phyloP scores from a whole-genome alignment of 2,888 invertebrate species.

The Pollenia griseotomentosa region DNA sequence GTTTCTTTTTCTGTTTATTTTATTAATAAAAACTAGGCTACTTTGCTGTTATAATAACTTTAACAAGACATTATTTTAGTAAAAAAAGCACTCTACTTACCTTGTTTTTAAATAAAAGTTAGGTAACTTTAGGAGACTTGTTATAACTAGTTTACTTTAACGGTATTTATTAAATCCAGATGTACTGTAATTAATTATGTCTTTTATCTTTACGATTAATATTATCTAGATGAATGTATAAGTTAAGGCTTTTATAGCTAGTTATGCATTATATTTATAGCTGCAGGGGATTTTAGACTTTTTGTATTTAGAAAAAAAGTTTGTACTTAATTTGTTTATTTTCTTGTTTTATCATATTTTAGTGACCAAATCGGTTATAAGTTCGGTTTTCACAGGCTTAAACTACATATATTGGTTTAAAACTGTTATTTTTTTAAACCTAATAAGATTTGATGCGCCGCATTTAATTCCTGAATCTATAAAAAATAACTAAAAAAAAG shows the following conservation, averaged over 20 bases:
- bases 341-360: too few species aligned
- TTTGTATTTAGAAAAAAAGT: background rate
- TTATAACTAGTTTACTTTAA: conserved; percentile 46
- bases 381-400: too few species aligned
- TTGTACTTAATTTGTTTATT: too few species aligned
- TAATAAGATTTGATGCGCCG: too few species aligned
- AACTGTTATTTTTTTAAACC: too few species aligned
- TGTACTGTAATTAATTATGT: conserved; percentile 4
- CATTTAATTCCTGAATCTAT: too few species aligned
- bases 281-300: background rate
- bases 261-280: background rate
- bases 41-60: background rate
- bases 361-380: too few species aligned
- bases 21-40: conserved; percentile 6
- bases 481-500: too few species aligned
- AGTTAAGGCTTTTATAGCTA: background rate
- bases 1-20: background rate
- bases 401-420: too few species aligned
- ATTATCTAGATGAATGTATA: conserved; percentile 17
- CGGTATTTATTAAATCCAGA: conserved; percentile 14
- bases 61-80: background rate
- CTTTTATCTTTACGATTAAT: conserved; percentile 29
- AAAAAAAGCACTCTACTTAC: background rate
- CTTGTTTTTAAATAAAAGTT: background rate
- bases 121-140: conserved; percentile 23